Evolutionary conservation across 1,140 invertebrate genomes (phyloP).

Genomic region (Tachypleus tridentatus): DNA sequence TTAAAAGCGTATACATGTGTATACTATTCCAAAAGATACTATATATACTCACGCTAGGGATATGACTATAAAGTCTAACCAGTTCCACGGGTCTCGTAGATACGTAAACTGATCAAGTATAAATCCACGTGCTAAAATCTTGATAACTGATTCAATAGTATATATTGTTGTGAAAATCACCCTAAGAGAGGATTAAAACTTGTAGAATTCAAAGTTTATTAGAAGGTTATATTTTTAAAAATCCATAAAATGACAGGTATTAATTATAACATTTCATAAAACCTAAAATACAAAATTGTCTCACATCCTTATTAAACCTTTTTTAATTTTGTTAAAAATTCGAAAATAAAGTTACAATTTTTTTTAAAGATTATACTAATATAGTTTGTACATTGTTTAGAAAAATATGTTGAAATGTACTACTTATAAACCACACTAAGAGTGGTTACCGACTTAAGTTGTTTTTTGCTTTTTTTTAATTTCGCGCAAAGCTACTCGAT

Average conservation of each 20-base stretch:
- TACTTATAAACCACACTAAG: no score
- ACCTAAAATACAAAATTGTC: not conserved
- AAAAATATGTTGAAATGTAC: no score
- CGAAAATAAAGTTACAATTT: not conserved
- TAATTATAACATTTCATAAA: not conserved
- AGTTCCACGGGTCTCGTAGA: slow-evolving; percentile 99
- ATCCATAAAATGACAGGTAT: not conserved
- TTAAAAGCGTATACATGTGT: no score
- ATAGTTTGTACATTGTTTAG: no score
- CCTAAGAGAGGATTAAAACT: slow-evolving; percentile 49
- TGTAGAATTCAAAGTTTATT: no score
- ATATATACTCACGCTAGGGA: slow-evolving; percentile 61
- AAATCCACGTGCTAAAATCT: slow-evolving; percentile 98
- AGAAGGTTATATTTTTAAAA: not conserved
- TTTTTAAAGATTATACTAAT: no score
- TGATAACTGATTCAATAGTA: slow-evolving; percentile 96
- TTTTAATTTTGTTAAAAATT: not conserved
- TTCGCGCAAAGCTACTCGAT: no score
- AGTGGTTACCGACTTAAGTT: no score
- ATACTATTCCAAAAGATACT: no score
- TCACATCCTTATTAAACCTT: not conserved
- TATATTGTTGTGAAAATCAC: slow-evolving; percentile 99
- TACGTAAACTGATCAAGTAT: slow-evolving; percentile 98
- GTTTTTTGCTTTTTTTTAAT: no score
- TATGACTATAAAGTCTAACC: slow-evolving; percentile 99